Evolutionary conservation across 2,113 vertebrate species (phyloP).

Genomic region (Agapornis roseicollis): DNA sequence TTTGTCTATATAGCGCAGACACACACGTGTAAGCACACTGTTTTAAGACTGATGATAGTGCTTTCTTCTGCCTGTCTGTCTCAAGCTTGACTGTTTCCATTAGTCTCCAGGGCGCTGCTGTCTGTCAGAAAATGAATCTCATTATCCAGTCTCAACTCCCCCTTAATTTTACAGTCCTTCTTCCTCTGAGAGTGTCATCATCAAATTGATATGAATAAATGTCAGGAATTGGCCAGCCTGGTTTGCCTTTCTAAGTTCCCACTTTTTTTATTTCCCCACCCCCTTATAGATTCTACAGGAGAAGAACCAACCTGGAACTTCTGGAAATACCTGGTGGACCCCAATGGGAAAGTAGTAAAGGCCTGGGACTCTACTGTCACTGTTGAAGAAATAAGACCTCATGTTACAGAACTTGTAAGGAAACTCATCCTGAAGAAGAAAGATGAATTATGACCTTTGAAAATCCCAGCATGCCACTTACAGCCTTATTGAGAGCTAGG

Average conservation of each 20-base stretch:
- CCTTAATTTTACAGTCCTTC: background rate
- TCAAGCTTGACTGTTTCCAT: background rate
- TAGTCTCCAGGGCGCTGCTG: background rate
- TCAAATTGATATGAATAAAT: background rate
- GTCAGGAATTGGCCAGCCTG: background rate
- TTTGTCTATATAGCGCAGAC: background rate
- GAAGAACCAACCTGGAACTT: constrained; percentile 98
- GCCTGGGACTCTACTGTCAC: constrained; percentile 88
- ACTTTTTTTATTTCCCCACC: background rate
- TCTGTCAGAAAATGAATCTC: constrained; percentile 11
- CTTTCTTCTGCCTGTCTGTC: background rate
- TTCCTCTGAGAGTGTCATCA: background rate
- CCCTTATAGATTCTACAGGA: constrained; percentile 79
- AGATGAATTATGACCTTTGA: constrained; percentile 84
- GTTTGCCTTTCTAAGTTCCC: background rate
- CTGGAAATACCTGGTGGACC: constrained; percentile 93
- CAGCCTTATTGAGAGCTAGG: background rate
- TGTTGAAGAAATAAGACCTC: constrained; percentile 86
- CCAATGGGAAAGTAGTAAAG: constrained; percentile 86
- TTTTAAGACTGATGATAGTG: background rate
- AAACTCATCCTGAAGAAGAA: constrained; percentile 91
- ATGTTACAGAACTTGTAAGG: constrained; percentile 86
- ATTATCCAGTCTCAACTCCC: background rate
- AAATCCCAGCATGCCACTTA: background rate
- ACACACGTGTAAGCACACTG: background rate